Percentiles rank a stretch among this genome's conserved stretches.
phyloP scores from a whole-genome alignment of 1,140 invertebrate genomes.

The Drosophila guanche region DNA sequence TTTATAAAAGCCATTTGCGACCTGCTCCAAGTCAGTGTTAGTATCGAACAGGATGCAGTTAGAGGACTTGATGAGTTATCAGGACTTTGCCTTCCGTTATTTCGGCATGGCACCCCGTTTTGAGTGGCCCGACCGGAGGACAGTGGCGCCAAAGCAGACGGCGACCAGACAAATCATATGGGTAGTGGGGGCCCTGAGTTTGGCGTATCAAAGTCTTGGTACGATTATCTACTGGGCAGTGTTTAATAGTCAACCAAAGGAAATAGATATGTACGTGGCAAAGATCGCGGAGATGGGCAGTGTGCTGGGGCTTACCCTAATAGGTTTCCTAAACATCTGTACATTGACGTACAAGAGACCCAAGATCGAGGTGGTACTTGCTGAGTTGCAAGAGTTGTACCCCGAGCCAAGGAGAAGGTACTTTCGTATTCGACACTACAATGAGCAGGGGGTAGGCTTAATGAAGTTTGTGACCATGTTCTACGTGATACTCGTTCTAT shows the following conservation, averaged over 20 bases:
- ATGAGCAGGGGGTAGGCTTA: constrained; percentile 23
- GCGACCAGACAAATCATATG: constrained; percentile 18
- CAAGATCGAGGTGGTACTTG: constrained; percentile 44
- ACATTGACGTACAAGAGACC: constrained; percentile 37
- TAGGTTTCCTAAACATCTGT: constrained; percentile 53
- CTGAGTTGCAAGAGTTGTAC: constrained; percentile 54
- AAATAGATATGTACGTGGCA: constrained; percentile 23
- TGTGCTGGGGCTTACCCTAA: constrained; percentile 49
- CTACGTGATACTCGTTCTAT: constrained; percentile 47
- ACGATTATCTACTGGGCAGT: constrained; percentile 42
- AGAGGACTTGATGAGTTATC: constrained; percentile 50
- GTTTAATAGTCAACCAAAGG: constrained; percentile 10
- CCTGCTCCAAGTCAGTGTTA: constrained; percentile 1
- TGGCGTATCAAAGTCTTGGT: constrained; percentile 64
- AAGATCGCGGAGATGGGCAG: constrained; percentile 58
- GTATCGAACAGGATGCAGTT: constrained; percentile 37
- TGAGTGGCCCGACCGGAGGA: constrained; percentile 25
- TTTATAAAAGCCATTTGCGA: constrained; percentile 32
- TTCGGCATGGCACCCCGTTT: constrained; percentile 42
- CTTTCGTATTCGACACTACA: constrained; percentile 51
- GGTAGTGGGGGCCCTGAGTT: constrained; percentile 40
- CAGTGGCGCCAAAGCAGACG: neutral
- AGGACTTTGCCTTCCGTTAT: constrained; percentile 22
- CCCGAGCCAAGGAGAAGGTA: neutral
- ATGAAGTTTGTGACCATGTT: constrained; percentile 52